Conservation (phyloP, 2,113 vertebrate genomes). For the Atractosteus spatula region DNA sequence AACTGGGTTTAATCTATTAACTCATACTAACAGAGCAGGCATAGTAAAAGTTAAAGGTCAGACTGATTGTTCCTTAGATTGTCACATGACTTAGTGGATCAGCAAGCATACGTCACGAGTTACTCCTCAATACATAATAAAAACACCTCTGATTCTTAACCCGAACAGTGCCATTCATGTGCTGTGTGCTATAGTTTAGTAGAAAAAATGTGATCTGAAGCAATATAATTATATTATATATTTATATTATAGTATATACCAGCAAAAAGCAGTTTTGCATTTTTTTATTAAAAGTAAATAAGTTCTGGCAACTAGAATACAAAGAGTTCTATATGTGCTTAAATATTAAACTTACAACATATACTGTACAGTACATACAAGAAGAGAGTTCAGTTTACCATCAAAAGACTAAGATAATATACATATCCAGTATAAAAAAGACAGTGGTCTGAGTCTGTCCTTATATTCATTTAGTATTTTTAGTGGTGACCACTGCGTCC, state of each 20-base stretch:
- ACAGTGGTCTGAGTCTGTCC: background rate
- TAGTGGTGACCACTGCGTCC: conserved; percentile 21
- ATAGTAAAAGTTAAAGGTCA: background rate
- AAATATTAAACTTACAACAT: no score
- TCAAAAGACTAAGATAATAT: background rate
- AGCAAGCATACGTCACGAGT: background rate
- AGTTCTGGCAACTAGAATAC: no score
- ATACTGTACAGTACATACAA: no score
- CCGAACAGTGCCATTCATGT: no score
- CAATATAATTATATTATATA: background rate
- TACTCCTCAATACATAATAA: no score
- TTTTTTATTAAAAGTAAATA: background rate
- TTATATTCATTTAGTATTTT: background rate
- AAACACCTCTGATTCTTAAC: no score
- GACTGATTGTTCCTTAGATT: background rate
- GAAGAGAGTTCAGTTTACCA: no score
- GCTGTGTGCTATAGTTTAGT: no score
- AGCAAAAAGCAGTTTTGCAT: background rate
- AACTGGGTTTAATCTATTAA: conserved; percentile 5
- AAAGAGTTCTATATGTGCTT: no score
- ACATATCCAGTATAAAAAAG: background rate
- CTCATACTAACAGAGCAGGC: background rate
- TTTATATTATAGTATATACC: background rate
- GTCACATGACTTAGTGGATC: background rate
- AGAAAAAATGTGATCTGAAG: no score